Base-by-base conservation (phyloP, 1,140 invertebrate genomes). In the Zaprionus lachaisei region DNA sequence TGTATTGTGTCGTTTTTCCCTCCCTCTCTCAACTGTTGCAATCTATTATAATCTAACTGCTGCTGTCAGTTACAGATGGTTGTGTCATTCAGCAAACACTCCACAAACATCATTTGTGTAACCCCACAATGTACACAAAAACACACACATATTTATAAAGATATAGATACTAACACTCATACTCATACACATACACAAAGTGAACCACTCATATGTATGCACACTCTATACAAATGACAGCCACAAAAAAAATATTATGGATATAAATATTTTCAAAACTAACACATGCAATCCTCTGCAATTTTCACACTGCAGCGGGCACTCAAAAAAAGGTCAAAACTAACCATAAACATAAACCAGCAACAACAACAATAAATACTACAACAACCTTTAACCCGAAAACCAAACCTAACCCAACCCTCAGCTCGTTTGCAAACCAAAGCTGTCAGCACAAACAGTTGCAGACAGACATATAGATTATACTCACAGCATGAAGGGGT, bases 391-490 rank as follows among this genome's bases (percentile, higher is more conserved):
- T 51, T 51, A 54, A 61, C 12, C 37, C 31, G 28, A 51, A 57
- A 55, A 31, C 26, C 28, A n/a, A 31, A 56, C 20, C 55, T 20
- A 74, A 28, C 17, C 41, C 41, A 47, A 20, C 12, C 31, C 17
- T 11, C 22, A 4, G 38, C 38, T 14, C 38, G 37, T 44, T 54
- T 22, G 38, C 34, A 60, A 72, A 47, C 60, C 57, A 44, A 44
- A 28, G 76, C 84, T 89, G 84, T 87, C 84, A 87, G 84, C 71
- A 71, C 84, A 81, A 87, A 89, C 84, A 89, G 84, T 89, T 89
- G 84, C 84, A 79, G 79, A 83, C 83, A 86, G 80, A 87, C 84
- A 89, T 79, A 73, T 89, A 90, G 84, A 89, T 89, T 89, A 89
- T 84, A 62, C 64, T 83, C 66, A 51, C 58, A 63, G 76, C 67